Evolutionary conservation across 2,113 vertebrate species (phyloP).

Genomic region (Muntiacus muntjak): DNA sequence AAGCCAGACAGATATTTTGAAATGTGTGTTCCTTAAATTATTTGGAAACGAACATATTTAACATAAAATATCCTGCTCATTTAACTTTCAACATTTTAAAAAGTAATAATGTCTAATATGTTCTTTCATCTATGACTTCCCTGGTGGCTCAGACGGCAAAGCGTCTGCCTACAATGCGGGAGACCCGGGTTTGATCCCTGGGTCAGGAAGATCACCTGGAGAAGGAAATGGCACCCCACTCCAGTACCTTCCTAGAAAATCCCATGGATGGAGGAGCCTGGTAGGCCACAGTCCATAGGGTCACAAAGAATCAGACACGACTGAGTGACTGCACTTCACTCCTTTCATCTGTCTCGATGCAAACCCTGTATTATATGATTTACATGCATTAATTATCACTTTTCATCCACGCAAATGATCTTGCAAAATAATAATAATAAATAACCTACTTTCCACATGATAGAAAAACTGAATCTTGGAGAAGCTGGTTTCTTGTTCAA

Average conservation of each 20-base stretch:
- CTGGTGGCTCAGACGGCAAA: background rate
- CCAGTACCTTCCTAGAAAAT: background rate
- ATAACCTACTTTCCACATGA: background rate
- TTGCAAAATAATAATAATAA: background rate
- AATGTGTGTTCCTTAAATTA: background rate
- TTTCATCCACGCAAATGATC: background rate
- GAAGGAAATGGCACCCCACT: background rate
- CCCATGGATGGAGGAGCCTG: background rate
- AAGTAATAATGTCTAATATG: background rate
- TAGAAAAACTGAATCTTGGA: background rate
- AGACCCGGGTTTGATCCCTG: background rate
- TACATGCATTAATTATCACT: background rate
- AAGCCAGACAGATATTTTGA: background rate
- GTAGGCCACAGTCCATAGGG: background rate
- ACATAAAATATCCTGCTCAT: background rate
- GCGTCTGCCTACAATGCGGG: fast-evolving
- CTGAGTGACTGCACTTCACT: background rate
- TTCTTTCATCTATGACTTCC: background rate
- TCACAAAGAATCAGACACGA: background rate
- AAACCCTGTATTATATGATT: background rate
- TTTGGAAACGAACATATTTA: background rate
- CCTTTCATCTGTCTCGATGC: background rate
- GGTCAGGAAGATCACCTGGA: fast-evolving
- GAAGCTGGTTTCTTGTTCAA: background rate
- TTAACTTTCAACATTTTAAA: background rate